phyloP scores from a whole-genome alignment of 2,113 vertebrate genomes.

The Xiphophorus maculatus region DNA sequence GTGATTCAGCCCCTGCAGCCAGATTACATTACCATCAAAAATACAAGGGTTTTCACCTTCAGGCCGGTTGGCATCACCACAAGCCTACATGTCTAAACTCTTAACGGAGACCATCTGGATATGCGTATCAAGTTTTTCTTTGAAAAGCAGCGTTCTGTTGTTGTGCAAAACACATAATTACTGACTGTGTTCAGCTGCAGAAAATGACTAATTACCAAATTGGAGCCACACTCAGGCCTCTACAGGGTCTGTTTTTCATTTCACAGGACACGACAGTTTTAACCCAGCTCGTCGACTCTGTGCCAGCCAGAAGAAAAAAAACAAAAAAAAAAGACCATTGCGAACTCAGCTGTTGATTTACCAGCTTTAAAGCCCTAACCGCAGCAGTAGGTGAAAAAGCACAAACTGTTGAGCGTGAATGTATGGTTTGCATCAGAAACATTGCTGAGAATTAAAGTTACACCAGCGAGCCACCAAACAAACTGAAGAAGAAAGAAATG shows the following conservation, averaged over 20 bases:
- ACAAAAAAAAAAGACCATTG: neutral
- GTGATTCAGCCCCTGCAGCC: constrained; percentile 14
- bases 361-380: neutral
- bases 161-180: neutral
- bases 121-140: neutral
- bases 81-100: constrained; percentile 9
- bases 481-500: neutral
- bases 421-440: neutral
- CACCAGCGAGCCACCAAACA: too few species aligned
- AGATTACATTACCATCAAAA: constrained; percentile 24
- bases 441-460: neutral
- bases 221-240: neutral
- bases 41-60: constrained; percentile 26
- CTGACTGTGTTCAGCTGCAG: neutral
- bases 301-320: too few species aligned
- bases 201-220: neutral
- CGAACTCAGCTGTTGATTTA: neutral
- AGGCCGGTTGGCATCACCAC: constrained; percentile 20
- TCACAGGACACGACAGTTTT: too few species aligned
- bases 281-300: neutral
- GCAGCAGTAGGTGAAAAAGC: neutral
- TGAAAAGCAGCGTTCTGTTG: neutral
- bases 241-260: neutral
- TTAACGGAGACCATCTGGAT: neutral
- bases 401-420: neutral